These are phyloP conservation scores for Aphidius gifuensis DNA, from an alignment of 1,140 invertebrate species.

Conservation along the genomic window DNA sequence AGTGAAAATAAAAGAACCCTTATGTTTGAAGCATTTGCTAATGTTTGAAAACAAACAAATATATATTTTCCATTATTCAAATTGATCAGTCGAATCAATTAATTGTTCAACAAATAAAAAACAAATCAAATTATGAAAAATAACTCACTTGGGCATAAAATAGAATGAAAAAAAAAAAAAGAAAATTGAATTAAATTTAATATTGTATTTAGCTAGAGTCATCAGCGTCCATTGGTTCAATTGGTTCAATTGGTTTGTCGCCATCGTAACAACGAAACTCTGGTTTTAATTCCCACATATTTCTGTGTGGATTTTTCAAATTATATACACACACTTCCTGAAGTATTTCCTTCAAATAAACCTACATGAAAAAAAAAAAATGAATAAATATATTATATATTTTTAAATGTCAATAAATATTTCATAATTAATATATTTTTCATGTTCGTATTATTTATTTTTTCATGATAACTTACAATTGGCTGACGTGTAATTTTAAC, in stretches of 20 bases:
- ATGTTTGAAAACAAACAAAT: conserved; percentile 39
- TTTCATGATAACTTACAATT: conserved; percentile 55
- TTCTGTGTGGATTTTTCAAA: conserved; percentile 95
- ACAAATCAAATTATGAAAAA: too few species aligned
- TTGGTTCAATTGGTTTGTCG: conserved; percentile 36
- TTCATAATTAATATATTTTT: conserved; percentile 18
- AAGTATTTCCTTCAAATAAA: conserved; percentile 97
- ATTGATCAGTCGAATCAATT: too few species aligned
- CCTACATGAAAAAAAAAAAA: conserved; percentile 49
- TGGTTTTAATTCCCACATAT: conserved; percentile 98
- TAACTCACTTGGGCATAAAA: neutral
- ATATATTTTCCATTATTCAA: neutral
- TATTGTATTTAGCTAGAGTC: conserved; percentile 34
- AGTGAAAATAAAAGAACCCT: conserved; percentile 56
- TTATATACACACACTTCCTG: conserved; percentile 98
- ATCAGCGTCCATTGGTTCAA: conserved; percentile 54
- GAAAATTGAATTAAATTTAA: conserved; percentile 1
- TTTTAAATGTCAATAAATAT: conserved; percentile 3
- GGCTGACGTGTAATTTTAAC: conserved; percentile 83
- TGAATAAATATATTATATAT: neutral
- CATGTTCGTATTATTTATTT: neutral
- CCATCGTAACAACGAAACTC: conserved; percentile 89
- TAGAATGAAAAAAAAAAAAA: neutral
- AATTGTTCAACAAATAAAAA: too few species aligned
- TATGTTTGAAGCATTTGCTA: conserved; percentile 71